Conservation (phyloP, 2,797 vertebrate species). For the Phaenicophaeus curvirostris region DNA sequence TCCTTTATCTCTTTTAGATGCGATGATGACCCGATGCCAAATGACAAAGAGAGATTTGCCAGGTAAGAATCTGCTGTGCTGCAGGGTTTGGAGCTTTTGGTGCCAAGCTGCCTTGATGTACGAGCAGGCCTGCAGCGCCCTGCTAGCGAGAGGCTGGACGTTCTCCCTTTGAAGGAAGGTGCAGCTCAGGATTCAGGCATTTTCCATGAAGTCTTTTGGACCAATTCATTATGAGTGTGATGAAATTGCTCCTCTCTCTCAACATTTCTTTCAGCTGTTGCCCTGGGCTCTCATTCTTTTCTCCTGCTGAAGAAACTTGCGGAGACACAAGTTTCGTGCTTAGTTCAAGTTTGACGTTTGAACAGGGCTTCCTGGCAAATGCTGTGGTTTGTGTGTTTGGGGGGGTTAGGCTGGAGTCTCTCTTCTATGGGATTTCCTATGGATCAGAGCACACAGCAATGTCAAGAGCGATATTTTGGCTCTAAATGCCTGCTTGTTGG, state of each 20-base stretch:
- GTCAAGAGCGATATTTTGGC: rapidly evolving
- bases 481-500: neutral
- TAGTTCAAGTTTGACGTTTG: neutral
- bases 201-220: neutral
- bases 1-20: conserved; percentile 78
- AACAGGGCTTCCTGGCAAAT: neutral
- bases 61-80: conserved; percentile 80
- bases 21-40: conserved; percentile 89
- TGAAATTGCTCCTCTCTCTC: neutral
- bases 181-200: neutral
- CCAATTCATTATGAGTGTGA: neutral
- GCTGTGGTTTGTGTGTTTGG: neutral
- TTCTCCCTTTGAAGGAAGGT: neutral
- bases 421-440: rapidly evolving
- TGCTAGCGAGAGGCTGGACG: rapidly evolving
- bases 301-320: neutral
- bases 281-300: neutral
- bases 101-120: rapidly evolving
- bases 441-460: neutral
- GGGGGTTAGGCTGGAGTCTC: neutral
- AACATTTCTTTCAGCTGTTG: neutral
- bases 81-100: neutral
- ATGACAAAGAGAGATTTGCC: conserved; percentile 95
- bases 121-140: neutral
- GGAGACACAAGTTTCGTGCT: neutral